Evolutionary conservation across 2,888 invertebrate species (phyloP), one percentile per base, ranked within the genome.

Genomic region (Volucella inflata): DNA sequence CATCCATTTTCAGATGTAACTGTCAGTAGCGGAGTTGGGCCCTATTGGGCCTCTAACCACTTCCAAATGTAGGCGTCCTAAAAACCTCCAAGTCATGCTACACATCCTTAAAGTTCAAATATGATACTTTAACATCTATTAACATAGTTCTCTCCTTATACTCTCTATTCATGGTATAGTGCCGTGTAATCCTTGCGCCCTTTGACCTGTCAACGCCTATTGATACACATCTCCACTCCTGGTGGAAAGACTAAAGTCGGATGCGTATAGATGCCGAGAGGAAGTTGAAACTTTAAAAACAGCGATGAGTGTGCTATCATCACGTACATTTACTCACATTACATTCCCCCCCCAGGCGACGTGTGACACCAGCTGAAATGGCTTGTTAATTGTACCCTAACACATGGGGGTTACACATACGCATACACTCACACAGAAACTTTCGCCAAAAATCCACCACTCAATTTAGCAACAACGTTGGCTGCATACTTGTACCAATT

Each of bases 301-400:
- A 57, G 64, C 64, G 40, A 70, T 46, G 60, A 46, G 59, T 30
- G 64, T 74, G 55, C 59, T 42, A 59, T 79, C 42, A 70, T 70
- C 79, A 84, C 84, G 84, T 84, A 84, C 79, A 44, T 46, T 78
- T 75, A 67, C 62, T 74, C 74, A 53, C 74, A 75, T 74, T 40
- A 74, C 68, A 79, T 62, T 42, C 42, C 46, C 46, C 46, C 71
- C 46, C 14, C 9, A 42, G 65, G 77, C 55, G 59, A 60, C 53
- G 71, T 79, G 79, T 84, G 70, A 79, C 79, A 75, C 75, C 70
- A 79, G 64, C 51, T 70, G 84, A 79, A 79, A 84, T 84, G 75
- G 79, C 75, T 84, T 84, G 84, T 79, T 84, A 84, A 84, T 84
- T 79, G 84, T 57, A 79, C 64, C 68, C 68, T 59, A 10, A 48